Conservation (phyloP, 1,140 invertebrate genomes). For the Phenacoccus solenopsis region DNA sequence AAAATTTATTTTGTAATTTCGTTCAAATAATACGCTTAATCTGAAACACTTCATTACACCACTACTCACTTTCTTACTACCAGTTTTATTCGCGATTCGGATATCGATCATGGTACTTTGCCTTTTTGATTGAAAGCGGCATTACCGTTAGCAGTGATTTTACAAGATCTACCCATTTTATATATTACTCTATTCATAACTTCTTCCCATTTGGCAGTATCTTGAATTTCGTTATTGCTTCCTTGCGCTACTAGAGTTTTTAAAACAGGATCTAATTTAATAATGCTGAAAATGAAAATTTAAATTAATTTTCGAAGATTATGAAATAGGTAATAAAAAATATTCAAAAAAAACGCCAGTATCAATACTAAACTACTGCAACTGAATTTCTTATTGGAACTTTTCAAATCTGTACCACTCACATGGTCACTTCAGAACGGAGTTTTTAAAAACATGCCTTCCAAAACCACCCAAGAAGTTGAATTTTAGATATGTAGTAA, state of each 20-base stretch:
- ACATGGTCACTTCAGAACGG: too few relatives aligned
- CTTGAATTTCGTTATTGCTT: neutral
- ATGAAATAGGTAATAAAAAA: too few relatives aligned
- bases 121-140: constrained; percentile 32
- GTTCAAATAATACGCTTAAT: too few relatives aligned
- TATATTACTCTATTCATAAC: neutral
- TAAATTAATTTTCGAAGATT: neutral
- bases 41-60: too few relatives aligned
- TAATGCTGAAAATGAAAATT: neutral
- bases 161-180: neutral
- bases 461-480: too few relatives aligned
- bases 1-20: constrained; percentile 20
- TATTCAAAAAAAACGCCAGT: too few relatives aligned
- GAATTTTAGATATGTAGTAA: too few relatives aligned
- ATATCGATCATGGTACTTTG: constrained; percentile 69
- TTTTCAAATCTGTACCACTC: too few relatives aligned
- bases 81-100: constrained; percentile 56
- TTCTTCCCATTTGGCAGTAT: neutral
- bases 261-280: neutral
- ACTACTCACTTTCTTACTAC: constrained; percentile 69
- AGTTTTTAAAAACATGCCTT: too few relatives aligned
- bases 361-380: too few relatives aligned
- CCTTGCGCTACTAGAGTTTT: constrained; percentile 1
- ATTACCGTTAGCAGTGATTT: neutral
- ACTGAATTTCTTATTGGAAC: too few relatives aligned